Conservation (phyloP, 2,797 vertebrate species). For the Hydrolagus colliei region DNA sequence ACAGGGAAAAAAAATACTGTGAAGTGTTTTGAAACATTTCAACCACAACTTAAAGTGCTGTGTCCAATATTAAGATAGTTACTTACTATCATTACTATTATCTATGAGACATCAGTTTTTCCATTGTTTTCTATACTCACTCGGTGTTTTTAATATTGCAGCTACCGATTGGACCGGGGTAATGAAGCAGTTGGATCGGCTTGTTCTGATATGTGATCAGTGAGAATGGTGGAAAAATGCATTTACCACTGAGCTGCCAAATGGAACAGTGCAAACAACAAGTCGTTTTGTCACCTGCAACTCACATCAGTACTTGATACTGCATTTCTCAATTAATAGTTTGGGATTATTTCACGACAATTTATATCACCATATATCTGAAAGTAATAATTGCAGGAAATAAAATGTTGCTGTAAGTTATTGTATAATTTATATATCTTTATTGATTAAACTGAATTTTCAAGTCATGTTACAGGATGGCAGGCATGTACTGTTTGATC, state of each 20-base stretch:
- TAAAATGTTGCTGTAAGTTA: constrained; percentile 16
- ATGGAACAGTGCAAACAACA: constrained; percentile 14
- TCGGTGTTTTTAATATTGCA: constrained; percentile 39
- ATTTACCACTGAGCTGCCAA: constrained; percentile 28
- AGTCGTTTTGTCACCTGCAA: background rate
- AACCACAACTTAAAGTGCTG: too few species aligned
- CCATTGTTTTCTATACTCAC: background rate
- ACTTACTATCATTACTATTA: background rate
- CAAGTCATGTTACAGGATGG: constrained; percentile 21
- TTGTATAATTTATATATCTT: constrained; percentile 27
- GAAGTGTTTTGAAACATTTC: too few species aligned
- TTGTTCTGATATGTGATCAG: background rate
- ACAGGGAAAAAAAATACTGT: too few species aligned
- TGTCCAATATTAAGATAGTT: too few species aligned
- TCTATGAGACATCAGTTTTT: background rate
- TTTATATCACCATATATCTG: background rate
- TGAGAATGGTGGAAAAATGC: constrained; percentile 38
- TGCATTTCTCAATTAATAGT: background rate
- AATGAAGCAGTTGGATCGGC: constrained; percentile 36
- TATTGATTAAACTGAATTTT: constrained; percentile 12
- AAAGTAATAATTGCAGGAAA: constrained; percentile 23
- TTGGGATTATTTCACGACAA: background rate
- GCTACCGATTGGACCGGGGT: constrained; percentile 50
- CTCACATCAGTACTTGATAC: too few species aligned
- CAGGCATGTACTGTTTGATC: background rate